Evolutionary conservation across 2,888 invertebrate species (phyloP).

Genomic region (Volucella zonaria): DNA sequence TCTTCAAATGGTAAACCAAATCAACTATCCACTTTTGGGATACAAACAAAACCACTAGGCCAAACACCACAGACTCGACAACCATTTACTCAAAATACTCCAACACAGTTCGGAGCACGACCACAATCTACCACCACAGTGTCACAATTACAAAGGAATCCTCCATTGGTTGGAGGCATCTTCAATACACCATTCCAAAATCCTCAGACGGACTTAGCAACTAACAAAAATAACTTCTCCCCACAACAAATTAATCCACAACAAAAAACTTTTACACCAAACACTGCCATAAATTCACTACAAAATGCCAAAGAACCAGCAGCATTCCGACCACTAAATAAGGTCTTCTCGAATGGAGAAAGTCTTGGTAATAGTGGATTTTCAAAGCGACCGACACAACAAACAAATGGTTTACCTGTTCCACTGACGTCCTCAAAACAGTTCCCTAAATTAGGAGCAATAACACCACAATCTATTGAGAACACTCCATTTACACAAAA

Average conservation of each 20-base stretch:
- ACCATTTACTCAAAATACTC: background rate
- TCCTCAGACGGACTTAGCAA: background rate
- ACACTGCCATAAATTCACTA: constrained; percentile 6
- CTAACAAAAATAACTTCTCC: background rate
- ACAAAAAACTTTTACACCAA: constrained; percentile 37
- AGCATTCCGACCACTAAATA: constrained; percentile 15
- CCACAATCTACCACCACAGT: background rate
- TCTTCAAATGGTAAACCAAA: constrained; percentile 51
- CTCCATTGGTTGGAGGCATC: background rate
- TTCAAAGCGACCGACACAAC: background rate
- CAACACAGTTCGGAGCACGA: background rate
- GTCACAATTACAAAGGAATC: background rate
- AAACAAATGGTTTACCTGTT: background rate
- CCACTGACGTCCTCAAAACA: too few relatives aligned
- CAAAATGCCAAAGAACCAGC: constrained; percentile 24
- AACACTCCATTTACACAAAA: too few relatives aligned
- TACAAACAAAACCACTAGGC: background rate
- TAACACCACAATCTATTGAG: too few relatives aligned
- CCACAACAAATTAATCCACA: constrained; percentile 10
- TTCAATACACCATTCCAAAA: background rate
- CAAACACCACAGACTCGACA: background rate
- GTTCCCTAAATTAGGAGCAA: too few relatives aligned
- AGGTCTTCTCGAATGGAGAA: background rate
- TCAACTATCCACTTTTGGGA: constrained; percentile 14
- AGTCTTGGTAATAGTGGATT: background rate